These are phyloP conservation scores for Nomia melanderi DNA, from an alignment of 1,140 invertebrate species.

Conservation along the genomic window DNA sequence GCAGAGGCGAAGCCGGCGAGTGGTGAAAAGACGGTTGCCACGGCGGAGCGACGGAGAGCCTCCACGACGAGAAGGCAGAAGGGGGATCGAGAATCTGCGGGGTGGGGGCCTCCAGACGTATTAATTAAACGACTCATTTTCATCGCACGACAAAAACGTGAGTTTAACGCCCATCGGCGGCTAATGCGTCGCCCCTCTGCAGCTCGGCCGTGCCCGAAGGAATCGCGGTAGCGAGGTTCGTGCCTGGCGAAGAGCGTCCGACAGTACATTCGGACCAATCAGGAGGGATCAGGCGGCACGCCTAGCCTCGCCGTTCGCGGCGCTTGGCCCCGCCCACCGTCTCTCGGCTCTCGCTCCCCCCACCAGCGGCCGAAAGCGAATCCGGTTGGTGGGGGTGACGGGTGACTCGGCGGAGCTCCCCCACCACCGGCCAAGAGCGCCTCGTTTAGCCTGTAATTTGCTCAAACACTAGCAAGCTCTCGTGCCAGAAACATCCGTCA, in stretches of 20 bases:
- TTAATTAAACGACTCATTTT: constrained; percentile 82
- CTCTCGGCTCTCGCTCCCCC: constrained; percentile 27
- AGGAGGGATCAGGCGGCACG: constrained; percentile 23
- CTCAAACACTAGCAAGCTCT: constrained; percentile 80
- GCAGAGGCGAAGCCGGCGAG: constrained; percentile 12
- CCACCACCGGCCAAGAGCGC: constrained; percentile 57
- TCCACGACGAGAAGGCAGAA: background rate
- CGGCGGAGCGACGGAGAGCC: background rate
- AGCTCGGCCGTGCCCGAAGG: constrained; percentile 34
- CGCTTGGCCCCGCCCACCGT: constrained; percentile 46
- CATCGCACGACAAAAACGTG: constrained; percentile 78
- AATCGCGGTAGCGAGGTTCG: constrained; percentile 7
- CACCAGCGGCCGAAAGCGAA: background rate
- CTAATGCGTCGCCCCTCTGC: constrained; percentile 73
- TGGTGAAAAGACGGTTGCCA: background rate
- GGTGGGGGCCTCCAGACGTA: constrained; percentile 72
- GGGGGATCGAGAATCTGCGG: background rate
- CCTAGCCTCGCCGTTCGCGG: constrained; percentile 20
- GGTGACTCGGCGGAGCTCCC: constrained; percentile 22
- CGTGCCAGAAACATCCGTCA: constrained; percentile 76
- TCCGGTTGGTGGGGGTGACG: constrained; percentile 41
- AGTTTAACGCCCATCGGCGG: constrained; percentile 79
- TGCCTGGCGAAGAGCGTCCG: background rate
- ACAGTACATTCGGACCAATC: constrained; percentile 41
- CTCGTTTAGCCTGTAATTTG: constrained; percentile 80